Evolutionary conservation across 1,140 invertebrate genomes (phyloP).

Genomic region (Piezodorus guildinii): DNA sequence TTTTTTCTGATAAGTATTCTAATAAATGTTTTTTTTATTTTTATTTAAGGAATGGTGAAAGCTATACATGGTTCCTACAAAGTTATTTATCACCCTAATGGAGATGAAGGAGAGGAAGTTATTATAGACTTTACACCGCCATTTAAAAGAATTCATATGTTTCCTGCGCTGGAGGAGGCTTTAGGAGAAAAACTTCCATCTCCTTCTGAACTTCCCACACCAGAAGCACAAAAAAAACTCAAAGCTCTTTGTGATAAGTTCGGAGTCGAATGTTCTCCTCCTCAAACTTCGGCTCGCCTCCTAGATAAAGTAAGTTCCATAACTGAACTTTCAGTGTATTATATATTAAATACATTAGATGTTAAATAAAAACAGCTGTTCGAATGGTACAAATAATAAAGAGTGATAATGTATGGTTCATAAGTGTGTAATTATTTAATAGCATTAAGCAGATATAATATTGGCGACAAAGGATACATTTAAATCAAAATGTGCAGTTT

Average conservation of each 20-base stretch:
- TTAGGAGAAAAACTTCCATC: constrained; percentile 75
- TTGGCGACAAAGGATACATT: too few relatives aligned
- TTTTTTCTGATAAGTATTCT: too few relatives aligned
- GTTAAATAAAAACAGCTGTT: too few relatives aligned
- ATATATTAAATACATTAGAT: too few relatives aligned
- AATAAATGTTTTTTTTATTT: too few relatives aligned
- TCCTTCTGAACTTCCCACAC: constrained; percentile 49
- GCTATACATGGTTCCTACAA: constrained; percentile 53
- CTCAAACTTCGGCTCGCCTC: constrained; percentile 81
- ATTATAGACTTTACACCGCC: constrained; percentile 97
- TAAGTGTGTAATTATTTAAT: too few relatives aligned
- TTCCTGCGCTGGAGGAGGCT: constrained; percentile 74
- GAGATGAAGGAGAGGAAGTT: constrained; percentile 56
- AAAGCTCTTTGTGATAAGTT: constrained; percentile 75
- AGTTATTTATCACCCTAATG: constrained; percentile 87
- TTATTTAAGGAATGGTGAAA: constrained; percentile 52
- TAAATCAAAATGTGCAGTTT: too few relatives aligned
- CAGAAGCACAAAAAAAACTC: constrained; percentile 60
- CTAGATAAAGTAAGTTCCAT: constrained; percentile 69
- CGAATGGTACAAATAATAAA: too few relatives aligned
- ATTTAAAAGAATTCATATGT: constrained; percentile 85
- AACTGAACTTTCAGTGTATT: background rate
- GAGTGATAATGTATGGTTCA: too few relatives aligned
- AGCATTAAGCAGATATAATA: too few relatives aligned
- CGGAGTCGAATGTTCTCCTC: constrained; percentile 82